These are phyloP conservation scores for Danio rerio DNA, from an alignment of 2,113 vertebrate species.

Conservation along the genomic window DNA sequence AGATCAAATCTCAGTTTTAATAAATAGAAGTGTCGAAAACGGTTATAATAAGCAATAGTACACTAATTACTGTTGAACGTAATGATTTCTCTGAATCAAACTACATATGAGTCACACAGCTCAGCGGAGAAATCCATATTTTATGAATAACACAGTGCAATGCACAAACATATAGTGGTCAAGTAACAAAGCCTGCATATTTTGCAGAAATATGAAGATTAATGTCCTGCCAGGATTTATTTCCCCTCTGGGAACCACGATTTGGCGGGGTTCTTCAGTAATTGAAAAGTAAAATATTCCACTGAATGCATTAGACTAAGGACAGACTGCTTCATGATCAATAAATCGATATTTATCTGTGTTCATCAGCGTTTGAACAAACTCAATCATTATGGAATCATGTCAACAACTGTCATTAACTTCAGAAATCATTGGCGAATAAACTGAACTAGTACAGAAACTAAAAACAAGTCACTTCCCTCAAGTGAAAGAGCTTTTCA, in stretches of 20 bases:
- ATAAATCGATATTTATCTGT: background rate
- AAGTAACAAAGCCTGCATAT: background rate
- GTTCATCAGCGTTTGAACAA: background rate
- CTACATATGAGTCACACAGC: background rate
- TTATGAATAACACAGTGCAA: background rate
- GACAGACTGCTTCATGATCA: background rate
- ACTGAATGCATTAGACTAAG: background rate
- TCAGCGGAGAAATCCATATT: background rate
- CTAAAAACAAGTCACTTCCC: background rate
- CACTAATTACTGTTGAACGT: background rate
- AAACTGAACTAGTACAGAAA: background rate
- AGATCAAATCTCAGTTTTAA: background rate
- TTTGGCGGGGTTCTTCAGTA: conserved; percentile 1
- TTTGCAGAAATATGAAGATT: background rate
- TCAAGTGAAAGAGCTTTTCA: background rate
- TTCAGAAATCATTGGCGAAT: background rate
- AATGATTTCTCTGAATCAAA: background rate
- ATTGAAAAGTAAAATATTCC: background rate
- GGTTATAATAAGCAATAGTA: background rate
- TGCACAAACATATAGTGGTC: background rate
- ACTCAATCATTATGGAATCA: background rate
- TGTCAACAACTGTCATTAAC: background rate
- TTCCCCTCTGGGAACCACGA: background rate
- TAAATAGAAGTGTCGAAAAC: background rate
- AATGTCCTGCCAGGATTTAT: background rate